These are phyloP conservation scores for Anseranas semipalmata DNA, from an alignment of 2,113 vertebrate genomes.

Conservation along the genomic window DNA sequence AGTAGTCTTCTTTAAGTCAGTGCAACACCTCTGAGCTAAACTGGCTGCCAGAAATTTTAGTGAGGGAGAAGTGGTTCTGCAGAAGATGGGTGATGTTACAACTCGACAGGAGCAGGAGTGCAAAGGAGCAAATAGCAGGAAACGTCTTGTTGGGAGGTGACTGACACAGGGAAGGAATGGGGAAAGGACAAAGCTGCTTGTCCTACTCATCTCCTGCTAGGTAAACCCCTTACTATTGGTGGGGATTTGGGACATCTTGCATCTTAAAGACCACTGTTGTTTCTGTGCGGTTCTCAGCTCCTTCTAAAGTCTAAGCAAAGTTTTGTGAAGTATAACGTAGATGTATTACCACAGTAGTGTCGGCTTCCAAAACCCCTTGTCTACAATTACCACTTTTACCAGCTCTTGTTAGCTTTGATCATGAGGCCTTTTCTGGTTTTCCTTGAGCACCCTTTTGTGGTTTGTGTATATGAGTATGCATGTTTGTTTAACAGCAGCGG, in stretches of 20 bases:
- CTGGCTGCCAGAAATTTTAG: slow-evolving; percentile 29
- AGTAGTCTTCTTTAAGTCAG: not conserved
- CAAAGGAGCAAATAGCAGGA: not conserved
- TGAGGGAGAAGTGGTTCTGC: not conserved
- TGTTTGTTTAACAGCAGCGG: not conserved
- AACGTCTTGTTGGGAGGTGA: slow-evolving; percentile 5
- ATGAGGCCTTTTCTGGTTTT: not conserved
- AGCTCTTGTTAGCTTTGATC: not conserved
- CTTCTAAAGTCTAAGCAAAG: not conserved
- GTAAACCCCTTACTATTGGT: not conserved
- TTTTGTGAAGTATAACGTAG: not conserved
- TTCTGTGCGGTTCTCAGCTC: not conserved
- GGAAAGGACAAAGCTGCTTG: not conserved
- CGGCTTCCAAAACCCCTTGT: not conserved
- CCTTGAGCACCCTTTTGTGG: not conserved
- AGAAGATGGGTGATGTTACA: not conserved
- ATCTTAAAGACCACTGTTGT: not conserved
- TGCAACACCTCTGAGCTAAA: not conserved
- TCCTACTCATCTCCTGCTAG: not conserved
- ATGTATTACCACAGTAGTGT: not conserved
- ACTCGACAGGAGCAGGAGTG: not conserved
- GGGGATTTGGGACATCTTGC: not conserved
- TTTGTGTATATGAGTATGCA: not conserved
- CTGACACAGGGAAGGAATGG: not conserved
- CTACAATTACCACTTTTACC: not conserved